A percentile compares a stretch with the other conserved stretches of the same genome.
Evolutionary conservation across 2,113 vertebrate species (phyloP).

Genomic region (Neoarius graeffei): DNA sequence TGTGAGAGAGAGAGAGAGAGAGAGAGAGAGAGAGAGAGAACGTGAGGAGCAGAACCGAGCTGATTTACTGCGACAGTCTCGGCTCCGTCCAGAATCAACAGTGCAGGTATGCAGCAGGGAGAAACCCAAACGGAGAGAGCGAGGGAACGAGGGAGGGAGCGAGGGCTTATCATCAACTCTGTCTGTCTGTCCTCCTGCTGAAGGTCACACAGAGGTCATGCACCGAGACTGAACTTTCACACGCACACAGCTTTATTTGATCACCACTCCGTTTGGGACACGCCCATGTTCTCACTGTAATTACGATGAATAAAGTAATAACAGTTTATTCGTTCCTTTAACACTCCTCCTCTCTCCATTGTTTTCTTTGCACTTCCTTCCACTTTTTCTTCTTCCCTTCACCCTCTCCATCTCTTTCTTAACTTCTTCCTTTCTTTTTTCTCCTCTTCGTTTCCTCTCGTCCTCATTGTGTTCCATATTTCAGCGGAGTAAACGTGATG

Average conservation of each 20-base stretch:
- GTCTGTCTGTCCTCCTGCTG: neutral
- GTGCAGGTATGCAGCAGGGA: conserved; percentile 2
- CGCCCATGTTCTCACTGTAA: neutral
- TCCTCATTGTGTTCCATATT: conserved; percentile 2
- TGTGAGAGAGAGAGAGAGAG: neutral
- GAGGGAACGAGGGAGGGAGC: neutral
- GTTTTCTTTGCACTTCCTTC: neutral
- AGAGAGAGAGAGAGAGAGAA: neutral
- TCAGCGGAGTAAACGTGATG: neutral
- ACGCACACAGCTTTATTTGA: neutral
- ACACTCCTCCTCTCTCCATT: neutral
- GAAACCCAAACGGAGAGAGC: neutral
- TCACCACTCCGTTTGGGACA: neutral
- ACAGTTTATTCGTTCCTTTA: neutral
- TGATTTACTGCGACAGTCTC: conserved; percentile 3
- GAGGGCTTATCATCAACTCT: neutral
- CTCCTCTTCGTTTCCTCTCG: neutral
- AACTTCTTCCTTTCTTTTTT: conserved; percentile 35
- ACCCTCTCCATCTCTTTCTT: neutral
- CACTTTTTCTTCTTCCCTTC: neutral
- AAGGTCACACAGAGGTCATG: conserved; percentile 1
- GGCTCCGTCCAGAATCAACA: conserved; percentile 18
- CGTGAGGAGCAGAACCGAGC: neutral
- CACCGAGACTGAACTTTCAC: neutral
- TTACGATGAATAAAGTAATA: neutral